These are phyloP conservation scores for Lycocerus yunnanus DNA, from an alignment of 2,888 invertebrate genomes.

Conservation along the genomic window DNA sequence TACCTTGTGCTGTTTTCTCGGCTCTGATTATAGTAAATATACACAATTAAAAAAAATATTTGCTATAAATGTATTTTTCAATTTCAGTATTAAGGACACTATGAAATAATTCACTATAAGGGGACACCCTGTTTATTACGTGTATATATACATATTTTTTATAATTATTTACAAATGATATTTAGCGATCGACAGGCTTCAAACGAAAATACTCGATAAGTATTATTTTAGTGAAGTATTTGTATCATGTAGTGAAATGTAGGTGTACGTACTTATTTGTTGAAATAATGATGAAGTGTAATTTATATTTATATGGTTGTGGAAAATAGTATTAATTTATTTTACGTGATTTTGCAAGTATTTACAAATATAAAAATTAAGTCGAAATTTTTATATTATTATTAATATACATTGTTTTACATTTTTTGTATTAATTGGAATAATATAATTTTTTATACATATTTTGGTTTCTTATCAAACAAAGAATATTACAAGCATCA, in stretches of 20 bases:
- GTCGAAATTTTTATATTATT: not conserved
- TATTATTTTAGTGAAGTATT: not conserved
- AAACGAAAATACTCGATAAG: not conserved
- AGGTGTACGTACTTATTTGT: not conserved
- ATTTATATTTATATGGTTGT: conserved; percentile 1
- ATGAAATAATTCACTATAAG: not conserved
- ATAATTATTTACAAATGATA: not conserved
- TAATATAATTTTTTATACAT: conserved; percentile 2
- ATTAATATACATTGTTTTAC: not conserved
- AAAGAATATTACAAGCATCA: not conserved
- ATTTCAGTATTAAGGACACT: not conserved
- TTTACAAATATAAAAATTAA: not conserved
- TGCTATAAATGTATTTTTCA: too few relatives aligned
- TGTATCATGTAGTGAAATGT: not conserved
- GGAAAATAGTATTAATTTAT: conserved; percentile 1
- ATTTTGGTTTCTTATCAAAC: not conserved
- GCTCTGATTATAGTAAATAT: too few relatives aligned
- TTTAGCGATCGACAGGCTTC: not conserved
- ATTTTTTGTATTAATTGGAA: not conserved
- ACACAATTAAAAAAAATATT: too few relatives aligned
- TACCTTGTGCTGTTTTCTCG: too few relatives aligned
- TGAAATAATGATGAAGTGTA: not conserved
- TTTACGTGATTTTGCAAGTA: not conserved
- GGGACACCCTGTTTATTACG: not conserved
- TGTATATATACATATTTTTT: not conserved